phyloP scores from a whole-genome alignment of 1,140 invertebrate species.

The Papilio polyxenes region DNA sequence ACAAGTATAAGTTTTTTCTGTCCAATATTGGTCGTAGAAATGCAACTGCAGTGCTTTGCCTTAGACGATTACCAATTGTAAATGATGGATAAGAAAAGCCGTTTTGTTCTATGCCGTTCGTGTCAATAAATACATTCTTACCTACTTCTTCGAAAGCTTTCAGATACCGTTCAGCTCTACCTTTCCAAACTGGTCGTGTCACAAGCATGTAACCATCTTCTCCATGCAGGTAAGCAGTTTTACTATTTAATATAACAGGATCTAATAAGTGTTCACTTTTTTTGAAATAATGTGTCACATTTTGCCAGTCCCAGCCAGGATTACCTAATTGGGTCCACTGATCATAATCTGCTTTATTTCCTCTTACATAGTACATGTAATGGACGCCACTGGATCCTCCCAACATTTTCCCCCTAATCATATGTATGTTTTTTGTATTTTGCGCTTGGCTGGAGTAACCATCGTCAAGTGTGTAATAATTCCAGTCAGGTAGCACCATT shows the following conservation, averaged over 20 bases:
- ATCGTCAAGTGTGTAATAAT: slow-evolving; percentile 86
- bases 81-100: slow-evolving; percentile 92
- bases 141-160: slow-evolving; percentile 90
- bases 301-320: slow-evolving; percentile 91
- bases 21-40: slow-evolving; percentile 88
- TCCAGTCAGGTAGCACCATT: slow-evolving; percentile 81
- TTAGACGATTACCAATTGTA: slow-evolving; percentile 87
- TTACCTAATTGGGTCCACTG: slow-evolving; percentile 92
- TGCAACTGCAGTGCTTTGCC: slow-evolving; percentile 92
- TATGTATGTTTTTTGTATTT: slow-evolving; percentile 81
- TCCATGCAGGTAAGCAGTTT: slow-evolving; percentile 43
- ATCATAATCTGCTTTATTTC: slow-evolving; percentile 90
- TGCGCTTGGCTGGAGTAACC: slow-evolving; percentile 83
- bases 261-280: slow-evolving; percentile 92
- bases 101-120: slow-evolving; percentile 88
- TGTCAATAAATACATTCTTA: slow-evolving; percentile 88
- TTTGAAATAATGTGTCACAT: slow-evolving; percentile 90
- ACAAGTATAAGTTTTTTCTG: slow-evolving; percentile 87
- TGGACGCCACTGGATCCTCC: slow-evolving; percentile 95
- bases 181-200: slow-evolving; percentile 87
- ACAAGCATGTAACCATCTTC: slow-evolving; percentile 51
- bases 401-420: slow-evolving; percentile 86
- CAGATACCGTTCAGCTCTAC: slow-evolving; percentile 82
- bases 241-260: slow-evolving; percentile 84
- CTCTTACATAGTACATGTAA: slow-evolving; percentile 96